Conservation (phyloP, 2,797 vertebrate species). For the Urophycis tenuis region DNA sequence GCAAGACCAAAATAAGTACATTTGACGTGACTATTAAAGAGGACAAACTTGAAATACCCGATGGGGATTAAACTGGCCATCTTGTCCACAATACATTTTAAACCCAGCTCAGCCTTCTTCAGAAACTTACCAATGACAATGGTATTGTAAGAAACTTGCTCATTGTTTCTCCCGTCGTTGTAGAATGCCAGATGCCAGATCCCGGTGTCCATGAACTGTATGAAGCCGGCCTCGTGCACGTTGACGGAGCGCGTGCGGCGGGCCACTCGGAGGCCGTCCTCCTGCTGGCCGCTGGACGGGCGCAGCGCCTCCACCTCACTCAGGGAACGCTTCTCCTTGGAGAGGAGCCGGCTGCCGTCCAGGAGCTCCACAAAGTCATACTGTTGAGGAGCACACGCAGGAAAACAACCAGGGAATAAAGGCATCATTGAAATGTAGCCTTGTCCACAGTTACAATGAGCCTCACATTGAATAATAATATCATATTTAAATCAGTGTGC, state of each 20-base stretch:
- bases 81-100: too few species aligned
- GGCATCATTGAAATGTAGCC: background rate
- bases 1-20: background rate
- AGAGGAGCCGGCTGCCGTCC: conserved; percentile 89
- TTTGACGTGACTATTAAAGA: background rate
- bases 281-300: conserved; percentile 17
- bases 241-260: conserved; percentile 81
- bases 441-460: background rate
- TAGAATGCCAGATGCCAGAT: conserved; percentile 98
- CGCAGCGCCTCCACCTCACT: conserved; percentile 33
- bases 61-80: background rate
- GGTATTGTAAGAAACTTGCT: conserved; percentile 92
- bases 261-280: conserved; percentile 49
- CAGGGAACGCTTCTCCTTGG: conserved; percentile 86
- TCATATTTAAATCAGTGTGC: background rate
- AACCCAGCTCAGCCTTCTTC: background rate
- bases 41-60: background rate
- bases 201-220: conserved; percentile 94
- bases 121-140: conserved; percentile 84
- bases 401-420: background rate
- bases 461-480: background rate
- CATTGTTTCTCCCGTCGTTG: conserved; percentile 89
- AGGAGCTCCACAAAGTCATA: conserved; percentile 96
- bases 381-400: conserved; percentile 61
- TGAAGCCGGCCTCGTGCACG: conserved; percentile 90